Percentiles rank a stretch among this genome's conserved stretches.
phyloP scores from a whole-genome alignment of 1,140 invertebrate genomes.

The Brachionus angularis region DNA sequence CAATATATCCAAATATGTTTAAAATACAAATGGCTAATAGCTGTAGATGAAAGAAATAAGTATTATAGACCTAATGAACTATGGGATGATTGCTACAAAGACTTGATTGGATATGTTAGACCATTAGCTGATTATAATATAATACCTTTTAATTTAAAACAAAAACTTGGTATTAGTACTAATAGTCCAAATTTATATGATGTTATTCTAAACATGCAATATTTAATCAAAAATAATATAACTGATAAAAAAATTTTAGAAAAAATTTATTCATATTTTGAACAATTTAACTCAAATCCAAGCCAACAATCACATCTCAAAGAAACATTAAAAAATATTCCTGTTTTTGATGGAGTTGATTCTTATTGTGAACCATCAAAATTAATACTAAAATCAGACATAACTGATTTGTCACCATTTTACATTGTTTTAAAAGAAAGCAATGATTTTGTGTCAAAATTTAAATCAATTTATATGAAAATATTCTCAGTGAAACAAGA shows the following conservation, averaged over 20 bases:
- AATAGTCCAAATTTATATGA: neutral
- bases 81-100: neutral
- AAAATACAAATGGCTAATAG: neutral
- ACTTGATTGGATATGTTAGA: neutral
- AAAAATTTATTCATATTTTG: slow-evolving; percentile 1
- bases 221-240: neutral
- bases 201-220: neutral
- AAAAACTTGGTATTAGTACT: neutral
- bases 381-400: neutral
- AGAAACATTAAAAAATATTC: too few relatives aligned
- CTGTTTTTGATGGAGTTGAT: slow-evolving; percentile 1
- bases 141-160: neutral
- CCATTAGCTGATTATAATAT: neutral
- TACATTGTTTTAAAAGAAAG: neutral
- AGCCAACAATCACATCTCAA: too few relatives aligned
- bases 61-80: slow-evolving; percentile 13
- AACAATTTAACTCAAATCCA: too few relatives aligned
- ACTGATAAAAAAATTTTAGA: neutral
- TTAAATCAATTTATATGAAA: neutral
- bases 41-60: neutral
- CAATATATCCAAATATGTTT: neutral
- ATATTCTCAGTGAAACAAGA: neutral
- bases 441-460: neutral
- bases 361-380: neutral
- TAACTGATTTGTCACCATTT: neutral